Conservation (phyloP, 2,888 invertebrate genomes). For the Cryptocheilus praepositus region DNA sequence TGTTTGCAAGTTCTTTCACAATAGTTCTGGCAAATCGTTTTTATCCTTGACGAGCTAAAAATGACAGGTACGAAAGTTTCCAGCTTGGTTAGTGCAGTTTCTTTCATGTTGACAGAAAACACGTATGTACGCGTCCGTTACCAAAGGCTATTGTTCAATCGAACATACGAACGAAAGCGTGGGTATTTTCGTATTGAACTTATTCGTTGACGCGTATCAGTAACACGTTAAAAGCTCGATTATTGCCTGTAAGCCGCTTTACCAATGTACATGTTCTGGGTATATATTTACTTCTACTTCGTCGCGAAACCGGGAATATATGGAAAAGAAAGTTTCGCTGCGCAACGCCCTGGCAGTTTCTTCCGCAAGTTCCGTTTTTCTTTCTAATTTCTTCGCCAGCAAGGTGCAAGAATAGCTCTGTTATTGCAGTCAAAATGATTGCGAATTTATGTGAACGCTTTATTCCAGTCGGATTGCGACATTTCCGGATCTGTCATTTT, state of each 20-base stretch:
- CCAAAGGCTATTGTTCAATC: too few species aligned
- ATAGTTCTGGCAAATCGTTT: too few species aligned
- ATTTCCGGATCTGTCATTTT: not conserved
- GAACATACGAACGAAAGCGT: too few species aligned
- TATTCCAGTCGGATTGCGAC: constrained; percentile 8
- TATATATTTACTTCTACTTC: constrained; percentile 28
- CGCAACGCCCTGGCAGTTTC: constrained; percentile 11
- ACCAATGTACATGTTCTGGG: constrained; percentile 5
- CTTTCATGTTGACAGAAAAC: too few species aligned
- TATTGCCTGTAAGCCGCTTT: not conserved
- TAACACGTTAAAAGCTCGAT: not conserved
- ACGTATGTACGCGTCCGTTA: too few species aligned
- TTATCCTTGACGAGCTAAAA: too few species aligned
- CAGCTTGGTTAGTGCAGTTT: too few species aligned
- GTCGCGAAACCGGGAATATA: not conserved
- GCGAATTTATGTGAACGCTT: constrained; percentile 24
- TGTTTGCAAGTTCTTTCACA: not conserved
- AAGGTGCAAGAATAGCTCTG: constrained; percentile 23
- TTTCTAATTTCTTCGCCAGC: constrained; percentile 33
- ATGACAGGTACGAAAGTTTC: too few species aligned
- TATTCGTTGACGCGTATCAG: too few species aligned
- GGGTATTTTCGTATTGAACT: too few species aligned
- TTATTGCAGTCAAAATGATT: constrained; percentile 27
- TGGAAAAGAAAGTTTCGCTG: constrained; percentile 16
- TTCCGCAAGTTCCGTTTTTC: constrained; percentile 21